A percentile compares a stretch with the other conserved stretches of the same genome.
Conservation (phyloP, 2,888 invertebrate genomes). For the Sarcophaga variegata region DNA sequence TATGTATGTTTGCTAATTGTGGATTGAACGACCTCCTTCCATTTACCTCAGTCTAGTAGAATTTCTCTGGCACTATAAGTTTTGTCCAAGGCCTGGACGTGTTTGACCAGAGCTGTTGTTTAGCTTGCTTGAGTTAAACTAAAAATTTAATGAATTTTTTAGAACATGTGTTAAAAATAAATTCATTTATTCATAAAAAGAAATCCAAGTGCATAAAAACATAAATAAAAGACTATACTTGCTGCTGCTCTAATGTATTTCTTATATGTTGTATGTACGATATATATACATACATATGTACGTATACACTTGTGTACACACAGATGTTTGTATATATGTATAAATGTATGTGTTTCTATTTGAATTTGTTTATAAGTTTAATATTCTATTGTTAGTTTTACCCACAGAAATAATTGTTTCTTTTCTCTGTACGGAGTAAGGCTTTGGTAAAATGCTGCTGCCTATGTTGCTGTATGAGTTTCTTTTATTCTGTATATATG, state of each 20-base stretch:
- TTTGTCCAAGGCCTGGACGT: neutral
- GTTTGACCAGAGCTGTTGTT: slow-evolving; percentile 24
- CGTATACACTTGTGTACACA: neutral
- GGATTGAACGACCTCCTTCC: too few species aligned
- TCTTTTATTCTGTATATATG: neutral
- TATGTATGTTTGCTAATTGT: too few species aligned
- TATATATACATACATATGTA: neutral
- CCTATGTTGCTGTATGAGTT: neutral
- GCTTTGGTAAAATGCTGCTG: neutral
- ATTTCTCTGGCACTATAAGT: too few species aligned
- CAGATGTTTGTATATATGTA: neutral
- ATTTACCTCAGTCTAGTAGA: too few species aligned
- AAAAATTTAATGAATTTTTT: slow-evolving; percentile 63
- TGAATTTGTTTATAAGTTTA: slow-evolving; percentile 25
- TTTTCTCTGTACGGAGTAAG: neutral
- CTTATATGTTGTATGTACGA: neutral
- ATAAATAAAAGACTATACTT: slow-evolving; percentile 24
- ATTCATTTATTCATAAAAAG: slow-evolving; percentile 38
- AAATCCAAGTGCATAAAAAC: slow-evolving; percentile 27
- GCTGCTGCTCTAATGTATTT: neutral
- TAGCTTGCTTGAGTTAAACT: slow-evolving; percentile 43
- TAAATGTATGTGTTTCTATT: neutral
- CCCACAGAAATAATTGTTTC: slow-evolving; percentile 35
- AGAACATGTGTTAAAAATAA: slow-evolving; percentile 56
- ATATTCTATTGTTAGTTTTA: slow-evolving; percentile 30